Evolutionary conservation across 2,888 invertebrate genomes (phyloP).

Genomic region (Kryphioiulus occultus): DNA sequence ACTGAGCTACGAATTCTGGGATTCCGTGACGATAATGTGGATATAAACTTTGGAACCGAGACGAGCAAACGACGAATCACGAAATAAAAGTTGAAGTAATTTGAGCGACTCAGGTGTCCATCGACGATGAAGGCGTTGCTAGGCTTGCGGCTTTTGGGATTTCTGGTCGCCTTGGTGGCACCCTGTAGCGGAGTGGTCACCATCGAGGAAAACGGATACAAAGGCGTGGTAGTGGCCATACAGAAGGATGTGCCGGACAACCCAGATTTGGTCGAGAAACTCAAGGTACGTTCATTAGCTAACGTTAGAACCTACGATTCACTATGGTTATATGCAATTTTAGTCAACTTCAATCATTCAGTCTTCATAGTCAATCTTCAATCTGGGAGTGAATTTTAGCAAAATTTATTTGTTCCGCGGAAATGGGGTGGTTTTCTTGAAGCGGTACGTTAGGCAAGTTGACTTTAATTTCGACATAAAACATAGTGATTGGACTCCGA

Average conservation of each 20-base stretch:
- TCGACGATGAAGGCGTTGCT: background rate
- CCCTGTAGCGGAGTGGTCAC: conserved; percentile 44
- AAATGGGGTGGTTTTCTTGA: no score
- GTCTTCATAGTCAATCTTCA: no score
- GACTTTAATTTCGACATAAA: no score
- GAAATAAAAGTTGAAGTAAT: background rate
- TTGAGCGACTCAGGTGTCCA: background rate
- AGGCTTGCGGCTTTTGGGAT: background rate
- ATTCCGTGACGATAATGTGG: background rate
- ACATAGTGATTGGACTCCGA: no score
- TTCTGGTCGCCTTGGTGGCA: background rate
- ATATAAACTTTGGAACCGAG: background rate
- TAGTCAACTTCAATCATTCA: no score
- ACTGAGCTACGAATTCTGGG: background rate
- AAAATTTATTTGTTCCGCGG: no score
- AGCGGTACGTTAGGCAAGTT: no score
- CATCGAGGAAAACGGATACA: conserved; percentile 50
- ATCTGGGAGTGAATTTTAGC: no score
- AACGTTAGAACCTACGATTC: background rate
- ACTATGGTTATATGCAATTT: no score
- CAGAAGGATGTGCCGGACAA: conserved; percentile 50
- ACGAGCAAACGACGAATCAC: background rate
- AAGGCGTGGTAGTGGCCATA: conserved; percentile 50
- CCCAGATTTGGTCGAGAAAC: conserved; percentile 40
- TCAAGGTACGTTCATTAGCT: conserved; percentile 41